Percentiles rank a stretch among this genome's conserved stretches.
Conservation (phyloP, 1,140 invertebrate species). For the Heliconius himera region DNA sequence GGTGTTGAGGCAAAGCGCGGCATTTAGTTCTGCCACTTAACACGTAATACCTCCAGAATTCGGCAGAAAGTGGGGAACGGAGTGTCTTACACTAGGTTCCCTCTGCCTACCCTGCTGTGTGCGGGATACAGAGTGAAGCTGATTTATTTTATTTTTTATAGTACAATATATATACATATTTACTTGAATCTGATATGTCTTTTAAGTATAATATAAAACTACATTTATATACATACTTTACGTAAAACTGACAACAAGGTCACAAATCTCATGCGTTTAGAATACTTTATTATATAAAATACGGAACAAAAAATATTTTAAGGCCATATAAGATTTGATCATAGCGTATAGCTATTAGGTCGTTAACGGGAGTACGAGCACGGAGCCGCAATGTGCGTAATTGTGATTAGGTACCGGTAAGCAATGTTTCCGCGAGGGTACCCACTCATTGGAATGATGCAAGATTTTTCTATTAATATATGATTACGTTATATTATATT, state of each 20-base stretch:
- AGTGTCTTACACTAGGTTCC: no score
- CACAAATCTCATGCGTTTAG: background rate
- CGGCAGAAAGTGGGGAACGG: no score
- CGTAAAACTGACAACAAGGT: background rate
- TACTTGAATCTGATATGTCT: background rate
- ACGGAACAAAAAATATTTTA: background rate
- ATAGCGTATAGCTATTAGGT: background rate
- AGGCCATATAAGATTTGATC: background rate
- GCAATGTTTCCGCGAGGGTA: conserved; percentile 13
- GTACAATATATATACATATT: no score
- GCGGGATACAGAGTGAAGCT: no score
- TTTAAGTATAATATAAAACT: background rate
- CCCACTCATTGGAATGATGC: conserved; percentile 9
- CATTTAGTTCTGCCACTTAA: no score
- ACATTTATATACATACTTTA: background rate
- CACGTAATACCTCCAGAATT: no score
- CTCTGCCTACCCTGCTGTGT: no score
- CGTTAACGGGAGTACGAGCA: conserved; percentile 8
- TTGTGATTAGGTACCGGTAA: conserved; percentile 6
- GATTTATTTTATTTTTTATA: no score
- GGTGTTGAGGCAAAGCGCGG: no score
- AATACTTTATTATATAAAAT: background rate
- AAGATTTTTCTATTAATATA: background rate
- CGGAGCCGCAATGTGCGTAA: background rate
- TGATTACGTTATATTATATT: no score